Evolutionary conservation across 2,797 vertebrate species (phyloP).

Genomic region (Sebastes elongatus): DNA sequence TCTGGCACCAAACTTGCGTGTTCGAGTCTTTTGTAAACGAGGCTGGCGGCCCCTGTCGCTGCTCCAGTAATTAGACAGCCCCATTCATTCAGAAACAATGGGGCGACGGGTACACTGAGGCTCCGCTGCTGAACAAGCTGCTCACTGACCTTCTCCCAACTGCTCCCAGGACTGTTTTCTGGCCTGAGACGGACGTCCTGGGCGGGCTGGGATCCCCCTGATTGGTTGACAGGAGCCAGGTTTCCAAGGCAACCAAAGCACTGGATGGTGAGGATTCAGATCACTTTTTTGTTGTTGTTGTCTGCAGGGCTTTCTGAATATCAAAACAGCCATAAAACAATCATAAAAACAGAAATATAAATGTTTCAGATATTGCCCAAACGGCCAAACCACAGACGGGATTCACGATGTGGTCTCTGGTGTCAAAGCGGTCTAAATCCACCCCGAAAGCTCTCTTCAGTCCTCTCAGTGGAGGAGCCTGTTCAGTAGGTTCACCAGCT

Average conservation of each 20-base stretch:
- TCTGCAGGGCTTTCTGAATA: not conserved
- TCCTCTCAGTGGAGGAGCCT: too few relatives aligned
- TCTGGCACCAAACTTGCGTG: conserved; percentile 46
- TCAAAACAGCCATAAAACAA: not conserved
- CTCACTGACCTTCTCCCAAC: conserved; percentile 69
- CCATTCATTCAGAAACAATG: conserved; percentile 76
- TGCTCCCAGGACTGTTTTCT: conserved; percentile 48
- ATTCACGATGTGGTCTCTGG: too few relatives aligned
- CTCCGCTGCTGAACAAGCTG: conserved; percentile 52
- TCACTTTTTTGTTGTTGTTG: not conserved
- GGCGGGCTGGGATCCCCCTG: conserved; percentile 11
- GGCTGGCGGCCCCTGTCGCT: conserved; percentile 43
- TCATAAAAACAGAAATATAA: not conserved
- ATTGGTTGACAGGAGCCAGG: conserved; percentile 37
- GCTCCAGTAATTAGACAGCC: conserved; percentile 71
- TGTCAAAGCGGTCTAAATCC: too few relatives aligned
- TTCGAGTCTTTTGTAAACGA: conserved; percentile 54
- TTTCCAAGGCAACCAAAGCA: conserved; percentile 31
- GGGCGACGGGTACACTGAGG: conserved; percentile 51
- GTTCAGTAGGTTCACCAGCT: too few relatives aligned
- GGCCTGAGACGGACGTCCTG: conserved; percentile 35
- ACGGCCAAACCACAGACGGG: too few relatives aligned
- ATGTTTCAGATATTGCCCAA: too few relatives aligned
- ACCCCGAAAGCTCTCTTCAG: too few relatives aligned
- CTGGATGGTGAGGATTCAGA: not conserved